Evolutionary conservation across 2,888 invertebrate species (phyloP).

Genomic region (Laspeyria flexula): DNA sequence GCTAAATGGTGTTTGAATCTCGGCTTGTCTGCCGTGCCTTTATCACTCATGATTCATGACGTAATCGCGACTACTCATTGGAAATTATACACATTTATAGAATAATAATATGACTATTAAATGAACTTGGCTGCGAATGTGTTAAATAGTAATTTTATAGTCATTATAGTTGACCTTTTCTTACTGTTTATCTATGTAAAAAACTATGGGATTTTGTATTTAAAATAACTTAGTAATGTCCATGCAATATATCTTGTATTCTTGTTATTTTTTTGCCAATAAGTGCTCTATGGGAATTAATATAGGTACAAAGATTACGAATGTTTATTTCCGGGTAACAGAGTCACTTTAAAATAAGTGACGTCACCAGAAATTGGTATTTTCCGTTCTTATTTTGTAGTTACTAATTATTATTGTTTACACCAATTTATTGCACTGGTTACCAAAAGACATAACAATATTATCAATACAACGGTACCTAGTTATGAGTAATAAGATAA

Average conservation of each 20-base stretch:
- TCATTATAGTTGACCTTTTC: too few relatives aligned
- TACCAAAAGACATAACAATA: slow-evolving; percentile 34
- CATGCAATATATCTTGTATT: too few relatives aligned
- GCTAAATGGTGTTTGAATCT: slow-evolving; percentile 23
- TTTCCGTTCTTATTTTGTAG: slow-evolving; percentile 17
- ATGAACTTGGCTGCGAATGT: too few relatives aligned
- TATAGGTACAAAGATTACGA: too few relatives aligned
- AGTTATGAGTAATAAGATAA: slow-evolving; percentile 66
- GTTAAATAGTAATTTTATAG: too few relatives aligned
- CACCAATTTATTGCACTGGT: slow-evolving; percentile 24
- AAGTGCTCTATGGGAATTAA: neutral
- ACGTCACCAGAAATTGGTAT: neutral
- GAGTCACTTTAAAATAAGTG: neutral
- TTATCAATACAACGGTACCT: slow-evolving; percentile 47
- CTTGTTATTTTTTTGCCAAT: too few relatives aligned
- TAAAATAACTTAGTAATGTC: too few relatives aligned
- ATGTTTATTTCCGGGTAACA: neutral
- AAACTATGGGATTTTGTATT: too few relatives aligned
- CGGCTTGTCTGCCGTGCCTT: slow-evolving; percentile 26
- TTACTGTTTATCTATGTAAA: too few relatives aligned
- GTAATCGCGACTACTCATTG: slow-evolving; percentile 38
- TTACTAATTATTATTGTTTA: slow-evolving; percentile 1
- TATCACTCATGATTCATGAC: slow-evolving; percentile 40
- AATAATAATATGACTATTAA: slow-evolving; percentile 21
- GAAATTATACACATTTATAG: slow-evolving; percentile 28